These are phyloP conservation scores for Liolophura sinensis DNA, from an alignment of 1,140 invertebrate species.

Conservation along the genomic window DNA sequence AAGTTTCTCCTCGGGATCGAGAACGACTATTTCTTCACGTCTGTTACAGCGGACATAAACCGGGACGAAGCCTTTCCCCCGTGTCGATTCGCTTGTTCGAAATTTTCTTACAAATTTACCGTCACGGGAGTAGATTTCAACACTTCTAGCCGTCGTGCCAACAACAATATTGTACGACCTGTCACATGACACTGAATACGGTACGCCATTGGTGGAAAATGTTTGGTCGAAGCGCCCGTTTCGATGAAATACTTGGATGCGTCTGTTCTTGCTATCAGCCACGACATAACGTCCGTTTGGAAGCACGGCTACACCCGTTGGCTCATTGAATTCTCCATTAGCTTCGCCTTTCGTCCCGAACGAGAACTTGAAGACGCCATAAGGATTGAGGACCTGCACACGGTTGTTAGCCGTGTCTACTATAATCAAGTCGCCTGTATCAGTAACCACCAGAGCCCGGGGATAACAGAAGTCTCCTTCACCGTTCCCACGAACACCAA, in stretches of 20 bases:
- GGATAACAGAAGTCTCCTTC: slow-evolving; percentile 49
- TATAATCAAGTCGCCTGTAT: slow-evolving; percentile 80
- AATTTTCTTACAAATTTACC: slow-evolving; percentile 37
- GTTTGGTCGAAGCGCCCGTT: slow-evolving; percentile 65
- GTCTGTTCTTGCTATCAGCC: slow-evolving; percentile 90
- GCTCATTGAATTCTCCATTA: slow-evolving; percentile 44
- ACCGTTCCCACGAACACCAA: slow-evolving; percentile 35
- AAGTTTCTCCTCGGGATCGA: slow-evolving; percentile 29
- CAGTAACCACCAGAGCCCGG: slow-evolving; percentile 73
- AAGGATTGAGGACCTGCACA: slow-evolving; percentile 61
- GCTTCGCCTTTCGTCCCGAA: slow-evolving; percentile 38
- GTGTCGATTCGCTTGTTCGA: neutral
- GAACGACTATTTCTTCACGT: slow-evolving; percentile 41
- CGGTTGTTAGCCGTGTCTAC: slow-evolving; percentile 93
- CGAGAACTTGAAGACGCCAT: slow-evolving; percentile 38
- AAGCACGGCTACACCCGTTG: slow-evolving; percentile 43
- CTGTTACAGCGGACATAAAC: slow-evolving; percentile 40
- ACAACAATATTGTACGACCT: slow-evolving; percentile 34
- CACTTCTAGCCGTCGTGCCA: slow-evolving; percentile 22
- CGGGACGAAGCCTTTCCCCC: slow-evolving; percentile 12
- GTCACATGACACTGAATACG: slow-evolving; percentile 36
- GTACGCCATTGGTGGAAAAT: slow-evolving; percentile 30
- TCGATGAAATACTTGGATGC: slow-evolving; percentile 80
- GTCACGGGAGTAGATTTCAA: slow-evolving; percentile 41
- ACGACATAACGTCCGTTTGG: slow-evolving; percentile 69